Percentiles rank a stretch among this genome's conserved stretches.
Evolutionary conservation across 1,140 invertebrate species (phyloP).

Genomic region (Saxidomus purpurata): DNA sequence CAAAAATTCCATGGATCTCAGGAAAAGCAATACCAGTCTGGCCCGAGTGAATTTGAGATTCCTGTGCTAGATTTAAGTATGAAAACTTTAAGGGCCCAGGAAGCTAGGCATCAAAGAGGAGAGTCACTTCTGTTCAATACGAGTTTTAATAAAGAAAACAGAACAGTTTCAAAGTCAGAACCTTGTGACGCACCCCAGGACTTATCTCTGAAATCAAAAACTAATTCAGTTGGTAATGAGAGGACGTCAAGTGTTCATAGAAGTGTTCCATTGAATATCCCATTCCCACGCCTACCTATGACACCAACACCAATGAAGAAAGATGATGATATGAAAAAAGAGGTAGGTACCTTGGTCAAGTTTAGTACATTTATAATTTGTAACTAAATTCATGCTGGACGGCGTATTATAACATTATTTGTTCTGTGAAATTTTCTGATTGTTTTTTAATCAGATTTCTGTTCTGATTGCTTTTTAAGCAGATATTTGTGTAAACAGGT

Average conservation of each 20-base stretch:
- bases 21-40: constrained; percentile 9
- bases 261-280: constrained; percentile 62
- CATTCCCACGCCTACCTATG: constrained; percentile 8
- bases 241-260: constrained; percentile 4
- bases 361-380: not conserved
- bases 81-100: constrained; percentile 62
- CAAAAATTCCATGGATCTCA: constrained; percentile 48
- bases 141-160: constrained; percentile 53
- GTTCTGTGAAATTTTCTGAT: no score
- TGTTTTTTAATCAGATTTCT: no score
- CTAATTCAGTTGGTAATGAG: constrained; percentile 3
- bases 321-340: constrained; percentile 32
- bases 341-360: constrained; percentile 20
- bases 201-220: constrained; percentile 54
- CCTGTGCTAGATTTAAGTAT: constrained; percentile 63
- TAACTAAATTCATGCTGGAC: no score
- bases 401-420: no score
- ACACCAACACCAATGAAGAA: not conserved
- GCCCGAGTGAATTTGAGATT: constrained; percentile 3
- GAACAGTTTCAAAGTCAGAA: not conserved
- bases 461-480: no score
- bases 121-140: constrained; percentile 62
- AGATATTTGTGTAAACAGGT: no score
- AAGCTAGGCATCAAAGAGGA: constrained; percentile 60
- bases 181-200: constrained; percentile 48